Base-by-base conservation (phyloP, 2,888 invertebrate species). In the Caenorhabditis imperialis region DNA sequence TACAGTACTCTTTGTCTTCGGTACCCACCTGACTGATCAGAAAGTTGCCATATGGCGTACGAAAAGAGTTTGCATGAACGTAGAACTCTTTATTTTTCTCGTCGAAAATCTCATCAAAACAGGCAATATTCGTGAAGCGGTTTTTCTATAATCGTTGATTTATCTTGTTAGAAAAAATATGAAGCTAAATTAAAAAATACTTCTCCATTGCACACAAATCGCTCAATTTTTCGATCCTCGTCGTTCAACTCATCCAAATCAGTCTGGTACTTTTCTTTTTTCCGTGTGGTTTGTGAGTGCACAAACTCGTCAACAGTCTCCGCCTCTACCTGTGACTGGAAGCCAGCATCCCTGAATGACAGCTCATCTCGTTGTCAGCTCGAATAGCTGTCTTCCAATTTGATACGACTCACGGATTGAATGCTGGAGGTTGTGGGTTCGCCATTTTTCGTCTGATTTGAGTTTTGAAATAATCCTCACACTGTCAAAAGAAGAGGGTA, bases 301-400 rank as follows among this genome's bases (percentile, higher is more conserved):
- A 71, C 71, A 60, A 71, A 75, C 18, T 70, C 75, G 51, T 75
- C 75, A 10, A 71, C 63, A 42, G 37, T 65, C 30, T 70, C 70
- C 16, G 71, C 75, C n/a, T 65, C 71, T 22, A 75, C 33, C 63
- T 61, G 55, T 7, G 67, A 40, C 38, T 69, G 69, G 44, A 37
- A 54, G 14, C 73, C 67, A 6, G 35, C 22, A 8, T 37, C 53
- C 18, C 37, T 37, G 22, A 8, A 50, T 12, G n/a, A n/a, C n/a
- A n/a, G n/a, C n/a, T n/a, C n/a, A n/a, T n/a, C n/a, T n/a, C n/a
- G n/a, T n/a, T n/a, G n/a, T n/a, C n/a, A n/a, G n/a, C n/a, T n/a
- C n/a, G n/a, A n/a, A n/a, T n/a, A n/a, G n/a, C n/a, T n/a, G n/a
- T n/a, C n/a, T n/a, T n/a, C n/a, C n/a, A n/a, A n/a, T n/a, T n/a